Evolutionary conservation across 2,113 vertebrate genomes (phyloP), one percentile per base, ranked within the genome.

Genomic region (Xenotilapia flavipinnis): DNA sequence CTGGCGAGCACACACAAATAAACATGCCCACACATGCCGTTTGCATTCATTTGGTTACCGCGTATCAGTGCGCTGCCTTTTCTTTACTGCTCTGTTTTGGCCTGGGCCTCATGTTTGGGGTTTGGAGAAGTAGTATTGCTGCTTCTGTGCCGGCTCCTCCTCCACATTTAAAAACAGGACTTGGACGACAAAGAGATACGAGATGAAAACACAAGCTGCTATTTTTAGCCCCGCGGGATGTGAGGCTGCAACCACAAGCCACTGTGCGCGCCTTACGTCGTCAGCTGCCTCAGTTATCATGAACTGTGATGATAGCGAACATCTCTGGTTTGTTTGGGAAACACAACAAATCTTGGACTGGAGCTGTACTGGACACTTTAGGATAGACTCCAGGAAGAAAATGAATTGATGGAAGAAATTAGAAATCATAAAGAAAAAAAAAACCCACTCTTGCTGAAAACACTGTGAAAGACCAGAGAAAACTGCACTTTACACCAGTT

Each of bases 191-290:
- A 90, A 85, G 82, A 91, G 89, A 92, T 86, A 87, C 85, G 89
- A 88, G 88, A 92, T 89, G 89, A 94, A 88, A 93, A 88, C 83
- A 86, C 91, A 90, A 85, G 89, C 47, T 79, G 82, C 92, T 95
- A 96, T 96, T 95, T 96, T 93, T 95, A 95, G 92, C 84, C 45
- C 45, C 26, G 12, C 3, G 80, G 42, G 90, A 91, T 88, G 84
- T 88, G 84, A 90, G 77, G 82, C 81, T 90, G 90, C 77, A 87
- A 88, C 84, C 87, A 80, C 60, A 90, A 91, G 85, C 84, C 73
- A 84, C 33, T 40, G 51, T 79, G 80, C 55, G 15, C 19, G 36
- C 91, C 68, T 90, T 75, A 82, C 28, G 3, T 90, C 33, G 21
- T 81, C 85, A 86, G 55, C 26, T 40, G 55, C 56, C 55, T 86